A percentile compares a stretch with the other conserved stretches of the same genome.
Conservation (phyloP, 2,797 vertebrate species). For the Sarcophilus harrisii region DNA sequence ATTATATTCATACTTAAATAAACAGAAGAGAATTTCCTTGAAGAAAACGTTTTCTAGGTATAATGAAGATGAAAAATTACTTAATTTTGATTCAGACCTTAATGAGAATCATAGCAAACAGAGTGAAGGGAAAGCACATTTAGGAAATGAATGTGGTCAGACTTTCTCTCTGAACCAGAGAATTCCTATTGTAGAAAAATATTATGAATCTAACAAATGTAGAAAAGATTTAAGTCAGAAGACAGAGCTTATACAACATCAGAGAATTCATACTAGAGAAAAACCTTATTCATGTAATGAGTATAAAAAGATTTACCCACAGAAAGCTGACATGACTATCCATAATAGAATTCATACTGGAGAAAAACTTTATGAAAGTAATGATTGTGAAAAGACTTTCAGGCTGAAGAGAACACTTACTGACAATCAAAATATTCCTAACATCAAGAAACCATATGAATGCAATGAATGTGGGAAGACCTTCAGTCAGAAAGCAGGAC, state of each 20-base stretch:
- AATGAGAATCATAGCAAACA: conserved; percentile 71
- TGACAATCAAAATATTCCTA: conserved; percentile 49
- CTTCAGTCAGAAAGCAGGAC: conserved; percentile 65
- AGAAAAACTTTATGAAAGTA: conserved; percentile 53
- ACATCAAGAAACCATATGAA: conserved; percentile 48
- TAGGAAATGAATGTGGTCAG: conserved; percentile 27
- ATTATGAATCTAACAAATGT: conserved; percentile 19
- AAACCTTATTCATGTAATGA: conserved; percentile 38
- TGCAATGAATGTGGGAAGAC: conserved; percentile 66
- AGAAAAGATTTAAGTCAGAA: conserved; percentile 36
- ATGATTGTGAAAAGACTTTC: conserved; percentile 52
- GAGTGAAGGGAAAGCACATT: conserved; percentile 60
- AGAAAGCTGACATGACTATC: conserved; percentile 44
- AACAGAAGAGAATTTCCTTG: conserved; percentile 3
- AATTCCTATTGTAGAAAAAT: conserved; percentile 25
- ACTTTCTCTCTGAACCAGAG: conserved; percentile 4
- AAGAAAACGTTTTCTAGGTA: conserved; percentile 45
- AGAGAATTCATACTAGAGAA: conserved; percentile 3
- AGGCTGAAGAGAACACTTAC: conserved; percentile 35
- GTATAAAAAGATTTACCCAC: conserved; percentile 13
- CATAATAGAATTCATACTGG: conserved; percentile 54
- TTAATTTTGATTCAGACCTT: conserved; percentile 62
- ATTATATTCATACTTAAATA: conserved; percentile 15
- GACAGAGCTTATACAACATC: conserved; percentile 6
- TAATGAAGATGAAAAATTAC: conserved; percentile 63